Evolutionary conservation across 2,113 vertebrate species (phyloP).

Genomic region (Esox niger): DNA sequence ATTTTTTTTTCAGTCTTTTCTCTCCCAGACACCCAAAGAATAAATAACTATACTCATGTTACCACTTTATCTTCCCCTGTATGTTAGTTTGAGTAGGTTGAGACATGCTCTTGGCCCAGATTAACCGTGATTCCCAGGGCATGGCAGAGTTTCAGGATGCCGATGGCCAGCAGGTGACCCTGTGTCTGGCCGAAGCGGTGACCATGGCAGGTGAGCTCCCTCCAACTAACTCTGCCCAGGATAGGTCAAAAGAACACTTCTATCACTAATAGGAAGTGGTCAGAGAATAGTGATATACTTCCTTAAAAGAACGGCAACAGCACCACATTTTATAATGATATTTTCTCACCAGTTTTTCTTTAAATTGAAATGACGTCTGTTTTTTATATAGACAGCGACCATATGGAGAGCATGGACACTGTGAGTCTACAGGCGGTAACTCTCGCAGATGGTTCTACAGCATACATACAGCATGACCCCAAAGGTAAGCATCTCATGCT

Average conservation of each 20-base stretch:
- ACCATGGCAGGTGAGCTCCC: slow-evolving; percentile 84
- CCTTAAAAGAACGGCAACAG: too few relatives aligned
- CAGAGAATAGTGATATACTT: too few relatives aligned
- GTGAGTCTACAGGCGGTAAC: slow-evolving; percentile 97
- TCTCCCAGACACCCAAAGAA: too few relatives aligned
- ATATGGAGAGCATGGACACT: slow-evolving; percentile 93
- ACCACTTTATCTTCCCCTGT: too few relatives aligned
- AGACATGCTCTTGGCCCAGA: slow-evolving; percentile 97
- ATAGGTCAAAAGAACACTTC: neutral
- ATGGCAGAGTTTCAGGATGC: slow-evolving; percentile 96
- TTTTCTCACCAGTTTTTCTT: neutral
- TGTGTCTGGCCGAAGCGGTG: slow-evolving; percentile 93
- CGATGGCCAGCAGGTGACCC: slow-evolving; percentile 92
- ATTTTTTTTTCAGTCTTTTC: too few relatives aligned
- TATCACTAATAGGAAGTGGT: too few relatives aligned
- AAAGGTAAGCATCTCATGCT: slow-evolving; percentile 73
- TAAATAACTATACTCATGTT: too few relatives aligned
- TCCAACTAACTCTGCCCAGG: neutral
- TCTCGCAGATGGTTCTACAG: slow-evolving; percentile 93
- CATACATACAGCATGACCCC: slow-evolving; percentile 94
- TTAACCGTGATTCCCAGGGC: slow-evolving; percentile 95
- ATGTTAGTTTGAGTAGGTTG: slow-evolving; percentile 66
- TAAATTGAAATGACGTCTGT: neutral
- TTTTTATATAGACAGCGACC: slow-evolving; percentile 82
- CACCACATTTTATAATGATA: too few relatives aligned